phyloP scores from a whole-genome alignment of 2,113 vertebrate species.

The Atherinomorus stipes region DNA sequence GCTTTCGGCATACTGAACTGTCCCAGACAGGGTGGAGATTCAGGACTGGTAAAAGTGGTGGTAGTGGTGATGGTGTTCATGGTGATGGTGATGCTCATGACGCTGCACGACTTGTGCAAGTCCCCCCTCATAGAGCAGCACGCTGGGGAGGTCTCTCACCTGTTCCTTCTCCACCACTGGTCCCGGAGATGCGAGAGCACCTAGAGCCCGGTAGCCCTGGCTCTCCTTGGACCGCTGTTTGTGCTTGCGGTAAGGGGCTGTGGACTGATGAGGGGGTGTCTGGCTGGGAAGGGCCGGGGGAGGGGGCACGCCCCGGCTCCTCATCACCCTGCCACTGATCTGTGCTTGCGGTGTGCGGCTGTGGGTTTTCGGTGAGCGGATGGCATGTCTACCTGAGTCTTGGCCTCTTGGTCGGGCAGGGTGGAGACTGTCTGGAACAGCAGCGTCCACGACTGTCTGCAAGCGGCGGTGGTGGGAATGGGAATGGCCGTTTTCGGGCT shows the following conservation, averaged over 20 bases:
- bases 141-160: constrained; percentile 88
- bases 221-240: constrained; percentile 92
- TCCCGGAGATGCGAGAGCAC: constrained; percentile 80
- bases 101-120: constrained; percentile 94
- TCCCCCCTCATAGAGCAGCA: constrained; percentile 91
- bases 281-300: constrained; percentile 80
- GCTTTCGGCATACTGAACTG: constrained; percentile 72
- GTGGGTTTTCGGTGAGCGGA: constrained; percentile 92
- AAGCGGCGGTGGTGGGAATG: constrained; percentile 89
- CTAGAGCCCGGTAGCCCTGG: constrained; percentile 86
- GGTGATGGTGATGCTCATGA: constrained; percentile 98
- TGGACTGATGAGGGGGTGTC: constrained; percentile 86
- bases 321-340: constrained; percentile 83
- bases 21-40: constrained; percentile 81
- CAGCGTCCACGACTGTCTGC: constrained; percentile 80
- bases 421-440: constrained; percentile 64
- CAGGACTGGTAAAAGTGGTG: constrained; percentile 99
- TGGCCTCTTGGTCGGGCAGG: constrained; percentile 84
- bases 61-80: constrained; percentile 99
- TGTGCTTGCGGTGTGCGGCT: constrained; percentile 83
- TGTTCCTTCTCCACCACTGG: constrained; percentile 90
- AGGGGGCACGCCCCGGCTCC: constrained; percentile 85
- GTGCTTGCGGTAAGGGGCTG: constrained; percentile 91
- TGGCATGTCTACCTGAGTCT: constrained; percentile 89
- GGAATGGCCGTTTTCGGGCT: constrained; percentile 90